Percentiles rank a stretch among this genome's conserved stretches.
Evolutionary conservation across 2,888 invertebrate species (phyloP).

Genomic region (Rhorus exstirpatorius): DNA sequence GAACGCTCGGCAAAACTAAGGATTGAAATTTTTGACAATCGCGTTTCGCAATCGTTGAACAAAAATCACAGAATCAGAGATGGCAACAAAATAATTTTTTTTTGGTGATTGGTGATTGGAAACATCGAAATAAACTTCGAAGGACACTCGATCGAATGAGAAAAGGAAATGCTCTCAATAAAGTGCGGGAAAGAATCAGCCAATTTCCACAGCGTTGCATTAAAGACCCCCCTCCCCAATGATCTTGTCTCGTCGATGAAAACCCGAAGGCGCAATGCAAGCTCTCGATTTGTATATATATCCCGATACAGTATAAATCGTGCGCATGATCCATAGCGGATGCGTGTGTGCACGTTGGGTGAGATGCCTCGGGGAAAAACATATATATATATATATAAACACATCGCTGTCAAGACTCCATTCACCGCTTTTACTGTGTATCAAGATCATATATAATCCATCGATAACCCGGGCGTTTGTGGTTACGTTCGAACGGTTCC

Average conservation of each 20-base stretch:
- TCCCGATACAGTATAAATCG: slow-evolving; percentile 23
- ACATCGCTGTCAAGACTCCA: slow-evolving; percentile 47
- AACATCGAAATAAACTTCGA: no score
- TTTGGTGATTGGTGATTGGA: no score
- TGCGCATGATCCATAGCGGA: slow-evolving; percentile 19
- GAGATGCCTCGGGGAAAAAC: slow-evolving; percentile 36
- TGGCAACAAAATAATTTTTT: no score
- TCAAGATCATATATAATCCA: slow-evolving; percentile 41
- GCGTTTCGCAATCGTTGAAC: not conserved
- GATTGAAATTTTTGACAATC: not conserved
- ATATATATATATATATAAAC: slow-evolving; percentile 30
- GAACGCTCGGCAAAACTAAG: not conserved
- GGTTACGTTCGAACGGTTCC: slow-evolving; percentile 54
- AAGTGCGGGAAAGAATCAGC: not conserved
- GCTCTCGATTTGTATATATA: slow-evolving; percentile 41
- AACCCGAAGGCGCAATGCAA: slow-evolving; percentile 7
- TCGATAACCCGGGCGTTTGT: slow-evolving; percentile 33
- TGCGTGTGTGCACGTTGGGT: slow-evolving; percentile 26
- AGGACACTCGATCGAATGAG: no score
- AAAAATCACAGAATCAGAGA: not conserved
- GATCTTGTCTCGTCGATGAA: slow-evolving; percentile 29
- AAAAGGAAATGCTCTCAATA: no score
- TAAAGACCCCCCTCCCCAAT: slow-evolving; percentile 8
- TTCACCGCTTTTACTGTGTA: slow-evolving; percentile 53
- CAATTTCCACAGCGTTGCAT: slow-evolving; percentile 16